phyloP scores from a whole-genome alignment of 2,113 vertebrate species.

The Deroptyus accipitrinus region DNA sequence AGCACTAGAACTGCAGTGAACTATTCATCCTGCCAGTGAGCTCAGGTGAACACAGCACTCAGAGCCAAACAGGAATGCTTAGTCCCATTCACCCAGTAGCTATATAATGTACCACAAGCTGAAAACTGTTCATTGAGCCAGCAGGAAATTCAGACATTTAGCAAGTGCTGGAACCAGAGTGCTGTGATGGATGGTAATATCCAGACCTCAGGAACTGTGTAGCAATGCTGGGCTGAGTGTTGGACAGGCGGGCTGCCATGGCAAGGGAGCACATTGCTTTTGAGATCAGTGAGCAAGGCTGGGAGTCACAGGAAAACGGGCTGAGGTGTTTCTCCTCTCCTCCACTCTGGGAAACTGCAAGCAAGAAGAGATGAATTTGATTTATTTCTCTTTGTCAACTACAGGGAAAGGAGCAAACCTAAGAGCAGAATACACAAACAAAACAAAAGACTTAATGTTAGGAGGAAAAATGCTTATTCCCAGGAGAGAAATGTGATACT shows the following conservation, averaged over 20 bases:
- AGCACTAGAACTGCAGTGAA: background rate
- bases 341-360: slow-evolving; percentile 5
- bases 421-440: background rate
- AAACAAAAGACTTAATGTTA: slow-evolving; percentile 23
- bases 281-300: background rate
- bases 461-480: background rate
- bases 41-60: slow-evolving; percentile 55
- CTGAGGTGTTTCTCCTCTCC: slow-evolving; percentile 15
- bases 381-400: slow-evolving; percentile 28
- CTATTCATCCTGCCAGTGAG: slow-evolving; percentile 57
- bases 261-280: background rate
- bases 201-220: background rate
- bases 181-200: slow-evolving; percentile 49
- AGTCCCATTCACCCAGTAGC: slow-evolving; percentile 46
- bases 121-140: slow-evolving; percentile 61
- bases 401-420: background rate
- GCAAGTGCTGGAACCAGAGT: slow-evolving; percentile 23
- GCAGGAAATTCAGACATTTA: slow-evolving; percentile 52
- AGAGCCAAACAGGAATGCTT: slow-evolving; percentile 48
- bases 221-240: background rate
- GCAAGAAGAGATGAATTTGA: background rate
- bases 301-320: background rate
- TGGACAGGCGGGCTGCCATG: background rate
- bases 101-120: slow-evolving; percentile 63
- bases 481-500: slow-evolving; percentile 29